phyloP scores from a whole-genome alignment of 2,797 vertebrate species.

The Scyliorhinus canicula region DNA sequence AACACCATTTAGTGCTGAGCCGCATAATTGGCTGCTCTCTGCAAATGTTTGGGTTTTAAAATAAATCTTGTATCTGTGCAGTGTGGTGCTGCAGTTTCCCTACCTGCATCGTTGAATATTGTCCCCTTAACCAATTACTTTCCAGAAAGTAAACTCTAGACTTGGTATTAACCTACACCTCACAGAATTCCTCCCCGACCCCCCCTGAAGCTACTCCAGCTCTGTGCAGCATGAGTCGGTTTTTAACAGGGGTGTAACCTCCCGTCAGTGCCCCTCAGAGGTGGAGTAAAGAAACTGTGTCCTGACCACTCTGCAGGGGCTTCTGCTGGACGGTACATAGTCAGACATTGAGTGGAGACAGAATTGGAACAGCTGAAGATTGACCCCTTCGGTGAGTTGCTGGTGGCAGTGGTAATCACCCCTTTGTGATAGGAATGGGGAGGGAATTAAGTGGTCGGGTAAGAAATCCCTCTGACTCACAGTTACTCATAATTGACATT shows the following conservation, averaged over 20 bases:
- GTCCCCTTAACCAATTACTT: neutral
- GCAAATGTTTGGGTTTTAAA: neutral
- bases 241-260: neutral
- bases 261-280: neutral
- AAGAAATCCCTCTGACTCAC: neutral
- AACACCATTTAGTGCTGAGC: neutral
- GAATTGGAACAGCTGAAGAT: neutral
- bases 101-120: neutral
- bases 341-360: neutral
- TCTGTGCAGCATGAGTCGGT: neutral
- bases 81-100: neutral
- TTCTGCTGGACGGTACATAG: neutral
- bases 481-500: neutral
- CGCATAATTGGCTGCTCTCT: neutral
- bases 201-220: neutral
- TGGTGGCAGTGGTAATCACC: neutral
- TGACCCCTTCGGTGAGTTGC: neutral
- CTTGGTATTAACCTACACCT: neutral
- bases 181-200: neutral
- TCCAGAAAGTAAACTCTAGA: neutral
- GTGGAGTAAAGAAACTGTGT: neutral
- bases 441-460: neutral
- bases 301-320: neutral
- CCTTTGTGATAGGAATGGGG: neutral
- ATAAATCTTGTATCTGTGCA: constrained; percentile 9